phyloP scores from a whole-genome alignment of 1,140 invertebrate species.

The Drosophila novamexicana region DNA sequence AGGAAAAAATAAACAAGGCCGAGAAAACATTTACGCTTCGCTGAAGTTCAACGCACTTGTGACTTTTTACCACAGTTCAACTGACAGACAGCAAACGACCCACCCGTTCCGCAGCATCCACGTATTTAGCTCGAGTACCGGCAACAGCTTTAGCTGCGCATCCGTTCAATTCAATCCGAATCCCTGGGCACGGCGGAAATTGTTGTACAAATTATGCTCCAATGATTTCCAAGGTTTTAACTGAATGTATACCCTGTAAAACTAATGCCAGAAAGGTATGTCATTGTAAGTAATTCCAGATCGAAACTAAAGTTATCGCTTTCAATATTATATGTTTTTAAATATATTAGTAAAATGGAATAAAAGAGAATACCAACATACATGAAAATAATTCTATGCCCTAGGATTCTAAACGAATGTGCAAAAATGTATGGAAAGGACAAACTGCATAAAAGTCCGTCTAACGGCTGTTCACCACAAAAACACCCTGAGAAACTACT shows the following conservation, averaged over 20 bases:
- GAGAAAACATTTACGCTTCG: constrained; percentile 68
- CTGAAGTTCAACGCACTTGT: constrained; percentile 69
- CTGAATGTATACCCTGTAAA: constrained; percentile 19
- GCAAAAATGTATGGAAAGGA: too few relatives aligned
- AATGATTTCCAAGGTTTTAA: constrained; percentile 60
- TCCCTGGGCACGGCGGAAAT: constrained; percentile 55
- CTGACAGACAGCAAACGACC: constrained; percentile 37
- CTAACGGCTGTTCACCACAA: too few relatives aligned
- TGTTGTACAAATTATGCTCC: constrained; percentile 75
- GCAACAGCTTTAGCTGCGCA: constrained; percentile 24
- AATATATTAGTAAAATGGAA: background rate
- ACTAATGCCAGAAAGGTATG: background rate
- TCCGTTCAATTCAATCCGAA: constrained; percentile 25
- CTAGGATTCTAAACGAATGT: too few relatives aligned
- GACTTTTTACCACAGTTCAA: constrained; percentile 67
- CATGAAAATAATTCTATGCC: too few relatives aligned
- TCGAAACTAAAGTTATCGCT: too few relatives aligned
- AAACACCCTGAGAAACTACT: too few relatives aligned
- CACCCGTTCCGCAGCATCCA: background rate
- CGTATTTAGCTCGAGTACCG: constrained; percentile 10
- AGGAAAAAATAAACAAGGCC: constrained; percentile 12
- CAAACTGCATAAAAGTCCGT: too few relatives aligned
- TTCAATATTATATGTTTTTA: background rate
- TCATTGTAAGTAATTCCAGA: background rate
- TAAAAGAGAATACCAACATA: too few relatives aligned